Evolutionary conservation across 2,888 invertebrate species (phyloP), one percentile per base, ranked within the genome.

Genomic region (Abrostola triplasia): DNA sequence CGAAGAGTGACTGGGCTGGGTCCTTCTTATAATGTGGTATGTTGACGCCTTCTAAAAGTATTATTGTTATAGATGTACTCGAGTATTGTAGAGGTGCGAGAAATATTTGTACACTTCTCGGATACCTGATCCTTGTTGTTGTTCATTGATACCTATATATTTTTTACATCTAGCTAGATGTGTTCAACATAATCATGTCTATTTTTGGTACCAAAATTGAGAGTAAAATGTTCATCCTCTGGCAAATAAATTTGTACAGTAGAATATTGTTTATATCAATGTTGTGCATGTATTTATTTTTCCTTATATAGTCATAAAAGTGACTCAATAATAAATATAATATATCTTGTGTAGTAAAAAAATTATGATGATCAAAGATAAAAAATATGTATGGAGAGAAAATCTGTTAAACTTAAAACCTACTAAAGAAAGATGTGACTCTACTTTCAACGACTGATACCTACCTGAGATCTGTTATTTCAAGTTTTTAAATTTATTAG

Each of bases 11-110:
- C 86, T 86, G 88, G 88, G 85, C 82, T 81, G 84, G 87, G 88
- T 91, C 92, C 90, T 92, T 92, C 90, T 90, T 86, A 87, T 83
- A 70, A 80, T 89, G 89, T 91, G 90, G 92, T 92, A 92, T 89
- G 92, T 91, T 89, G 88, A 91, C 88, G 93, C 93, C 93, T 93
- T 94, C 92, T 91, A 89, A 89, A 90, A 93, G 93, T 93, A 94
- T 94, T 93, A 94, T 94, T 94, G 94, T 94, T 94, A 91, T 93
- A 90, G 86, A 92, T 92, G 90, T 93, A 93, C 90, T 91, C 86
- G 85, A 89, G 80, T 84, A 84, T 80, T 83, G 91, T 93, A 91
- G 92, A 90, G 90, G 90, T 89, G 86, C 92, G 94, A 91, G 94
- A 93, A 91, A 92, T 86, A 88, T 89, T 91, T 93, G 93, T 94